Evolutionary conservation across 2,888 invertebrate genomes (phyloP).

Genomic region (Eumerus sabulonum): DNA sequence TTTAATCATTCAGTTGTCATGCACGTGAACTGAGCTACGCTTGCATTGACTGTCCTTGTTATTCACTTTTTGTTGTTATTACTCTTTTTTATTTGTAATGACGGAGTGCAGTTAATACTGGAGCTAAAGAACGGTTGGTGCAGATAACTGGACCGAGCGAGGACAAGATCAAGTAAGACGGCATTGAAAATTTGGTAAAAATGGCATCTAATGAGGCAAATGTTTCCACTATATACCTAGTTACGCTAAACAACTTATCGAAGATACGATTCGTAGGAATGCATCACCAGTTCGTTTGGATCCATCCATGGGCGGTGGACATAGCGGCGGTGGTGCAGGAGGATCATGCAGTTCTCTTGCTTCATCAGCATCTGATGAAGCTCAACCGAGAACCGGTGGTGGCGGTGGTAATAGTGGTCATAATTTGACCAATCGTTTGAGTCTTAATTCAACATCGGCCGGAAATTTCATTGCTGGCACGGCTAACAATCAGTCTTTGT

Average conservation of each 20-base stretch:
- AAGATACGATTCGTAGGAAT: conserved; percentile 96
- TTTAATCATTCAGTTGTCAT: conserved; percentile 59
- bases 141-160: conserved; percentile 97
- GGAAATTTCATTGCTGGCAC: conserved; percentile 77
- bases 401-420: conserved; percentile 68
- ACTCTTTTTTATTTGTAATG: background rate
- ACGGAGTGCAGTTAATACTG: conserved; percentile 88
- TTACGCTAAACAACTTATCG: conserved; percentile 95
- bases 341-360: conserved; percentile 89
- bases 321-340: conserved; percentile 74
- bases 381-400: conserved; percentile 73
- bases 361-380: conserved; percentile 84
- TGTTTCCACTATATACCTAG: conserved; percentile 80
- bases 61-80: background rate
- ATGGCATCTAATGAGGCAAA: background rate
- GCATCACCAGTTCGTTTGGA: conserved; percentile 92
- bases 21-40: conserved; percentile 27
- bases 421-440: conserved; percentile 75
- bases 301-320: conserved; percentile 78
- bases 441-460: conserved; percentile 75
- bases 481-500: conserved; percentile 62
- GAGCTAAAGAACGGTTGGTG: conserved; percentile 95
- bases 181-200: background rate
- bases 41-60: background rate
- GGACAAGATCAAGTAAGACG: conserved; percentile 92